Evolutionary conservation across 2,113 vertebrate species (phyloP).

Genomic region (Pao palembangensis): DNA sequence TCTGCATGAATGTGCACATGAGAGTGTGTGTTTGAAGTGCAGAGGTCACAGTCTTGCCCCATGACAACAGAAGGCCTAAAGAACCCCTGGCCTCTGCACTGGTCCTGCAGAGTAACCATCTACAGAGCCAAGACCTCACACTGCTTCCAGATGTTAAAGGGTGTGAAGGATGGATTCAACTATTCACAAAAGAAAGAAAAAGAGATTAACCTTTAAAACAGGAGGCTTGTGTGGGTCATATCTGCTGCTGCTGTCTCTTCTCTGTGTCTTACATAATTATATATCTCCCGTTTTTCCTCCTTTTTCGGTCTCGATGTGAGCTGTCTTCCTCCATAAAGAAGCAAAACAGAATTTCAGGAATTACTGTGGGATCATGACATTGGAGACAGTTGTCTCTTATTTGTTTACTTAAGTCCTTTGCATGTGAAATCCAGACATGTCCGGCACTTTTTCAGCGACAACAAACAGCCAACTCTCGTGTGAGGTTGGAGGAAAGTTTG

Average conservation of each 20-base stretch:
- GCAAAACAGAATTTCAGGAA: not conserved
- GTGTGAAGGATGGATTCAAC: conserved; percentile 9
- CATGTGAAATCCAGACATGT: too few species aligned
- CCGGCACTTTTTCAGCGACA: not conserved
- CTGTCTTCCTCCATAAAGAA: not conserved
- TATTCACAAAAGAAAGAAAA: not conserved
- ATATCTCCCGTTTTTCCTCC: not conserved
- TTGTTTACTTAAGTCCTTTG: not conserved
- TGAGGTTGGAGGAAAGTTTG: not conserved
- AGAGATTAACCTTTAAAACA: not conserved
- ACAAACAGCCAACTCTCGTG: not conserved
- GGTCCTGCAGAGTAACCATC: conserved; percentile 40
- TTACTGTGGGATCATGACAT: not conserved
- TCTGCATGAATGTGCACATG: conserved; percentile 9
- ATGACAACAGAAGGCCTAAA: conserved; percentile 49
- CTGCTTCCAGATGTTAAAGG: conserved; percentile 7
- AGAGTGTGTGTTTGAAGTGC: conserved; percentile 41
- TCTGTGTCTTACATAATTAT: not conserved
- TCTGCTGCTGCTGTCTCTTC: conserved; percentile 3
- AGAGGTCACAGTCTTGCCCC: conserved; percentile 48
- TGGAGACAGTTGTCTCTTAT: not conserved
- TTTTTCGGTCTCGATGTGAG: not conserved
- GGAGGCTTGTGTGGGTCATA: not conserved
- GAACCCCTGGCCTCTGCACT: conserved; percentile 40
- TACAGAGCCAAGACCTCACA: conserved; percentile 17